Conservation (phyloP, 2,113 vertebrate genomes). For the Spermophilus dauricus region DNA sequence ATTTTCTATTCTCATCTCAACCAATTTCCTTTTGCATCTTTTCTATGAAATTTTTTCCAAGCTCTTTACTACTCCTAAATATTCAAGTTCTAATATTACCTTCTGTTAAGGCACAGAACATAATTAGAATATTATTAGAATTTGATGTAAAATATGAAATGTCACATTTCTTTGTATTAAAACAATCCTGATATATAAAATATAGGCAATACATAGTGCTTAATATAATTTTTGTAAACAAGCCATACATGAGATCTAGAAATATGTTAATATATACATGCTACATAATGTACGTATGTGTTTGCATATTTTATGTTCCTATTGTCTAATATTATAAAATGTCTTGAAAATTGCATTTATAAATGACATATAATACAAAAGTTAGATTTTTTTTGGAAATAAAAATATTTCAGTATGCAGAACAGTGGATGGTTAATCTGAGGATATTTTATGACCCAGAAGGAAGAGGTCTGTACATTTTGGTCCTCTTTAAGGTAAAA, state of each 20-base stretch:
- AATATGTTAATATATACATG: background rate
- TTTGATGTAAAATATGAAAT: background rate
- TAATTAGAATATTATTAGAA: background rate
- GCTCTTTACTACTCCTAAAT: background rate
- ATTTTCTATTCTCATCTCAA: background rate
- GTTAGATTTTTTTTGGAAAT: background rate
- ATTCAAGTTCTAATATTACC: background rate
- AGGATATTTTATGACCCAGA: accelerated
- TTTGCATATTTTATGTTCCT: background rate
- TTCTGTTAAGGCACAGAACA: background rate
- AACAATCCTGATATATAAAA: background rate
- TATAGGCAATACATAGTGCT: background rate
- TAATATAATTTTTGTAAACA: background rate
- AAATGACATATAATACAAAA: background rate
- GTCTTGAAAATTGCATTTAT: background rate
- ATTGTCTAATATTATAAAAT: background rate
- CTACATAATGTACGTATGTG: background rate
- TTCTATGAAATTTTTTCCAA: background rate
- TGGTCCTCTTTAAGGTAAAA: background rate
- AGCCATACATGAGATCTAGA: background rate
- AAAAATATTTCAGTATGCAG: background rate
- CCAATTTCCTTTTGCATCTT: background rate
- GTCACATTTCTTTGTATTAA: background rate
- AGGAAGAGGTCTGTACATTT: accelerated
- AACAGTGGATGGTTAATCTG: background rate